Evolutionary conservation across 2,797 vertebrate species (phyloP).

Genomic region (Apogon talboti): DNA sequence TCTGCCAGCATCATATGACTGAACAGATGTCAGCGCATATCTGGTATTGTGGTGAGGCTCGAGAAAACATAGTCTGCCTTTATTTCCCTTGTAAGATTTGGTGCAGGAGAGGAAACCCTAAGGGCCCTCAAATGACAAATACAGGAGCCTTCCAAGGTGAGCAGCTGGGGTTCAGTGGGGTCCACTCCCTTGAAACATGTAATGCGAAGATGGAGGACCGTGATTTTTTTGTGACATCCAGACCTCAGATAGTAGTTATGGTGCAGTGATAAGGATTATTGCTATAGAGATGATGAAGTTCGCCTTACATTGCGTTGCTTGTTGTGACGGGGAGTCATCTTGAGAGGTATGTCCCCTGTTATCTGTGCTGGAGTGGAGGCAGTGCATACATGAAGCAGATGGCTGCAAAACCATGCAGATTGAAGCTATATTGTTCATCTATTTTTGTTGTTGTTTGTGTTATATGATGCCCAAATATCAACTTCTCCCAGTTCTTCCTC

Average conservation of each 20-base stretch:
- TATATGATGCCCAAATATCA: no score
- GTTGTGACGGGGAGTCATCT: no score
- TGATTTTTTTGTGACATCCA: not conserved
- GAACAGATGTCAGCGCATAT: slow-evolving; percentile 7
- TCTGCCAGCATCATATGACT: slow-evolving; percentile 7
- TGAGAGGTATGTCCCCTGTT: no score
- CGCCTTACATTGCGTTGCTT: no score
- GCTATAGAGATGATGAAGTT: no score
- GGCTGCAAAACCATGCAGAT: no score
- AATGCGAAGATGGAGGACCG: not conserved
- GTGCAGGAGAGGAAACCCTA: not conserved
- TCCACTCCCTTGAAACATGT: slow-evolving; percentile 1
- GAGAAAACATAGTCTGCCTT: not conserved
- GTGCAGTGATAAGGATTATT: no score
- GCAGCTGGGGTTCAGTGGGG: slow-evolving; percentile 25
- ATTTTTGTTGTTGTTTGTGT: no score
- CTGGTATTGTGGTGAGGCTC: not conserved
- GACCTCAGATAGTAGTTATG: not conserved
- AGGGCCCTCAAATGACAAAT: not conserved
- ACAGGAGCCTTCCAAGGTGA: not conserved
- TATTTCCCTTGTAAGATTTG: not conserved
- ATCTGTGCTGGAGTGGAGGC: no score
- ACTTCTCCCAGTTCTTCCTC: no score
- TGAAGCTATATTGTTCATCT: no score
- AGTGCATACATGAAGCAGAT: no score